These are phyloP conservation scores for Drosophila mulleri DNA, from an alignment of 2,888 invertebrate genomes.

Conservation along the genomic window DNA sequence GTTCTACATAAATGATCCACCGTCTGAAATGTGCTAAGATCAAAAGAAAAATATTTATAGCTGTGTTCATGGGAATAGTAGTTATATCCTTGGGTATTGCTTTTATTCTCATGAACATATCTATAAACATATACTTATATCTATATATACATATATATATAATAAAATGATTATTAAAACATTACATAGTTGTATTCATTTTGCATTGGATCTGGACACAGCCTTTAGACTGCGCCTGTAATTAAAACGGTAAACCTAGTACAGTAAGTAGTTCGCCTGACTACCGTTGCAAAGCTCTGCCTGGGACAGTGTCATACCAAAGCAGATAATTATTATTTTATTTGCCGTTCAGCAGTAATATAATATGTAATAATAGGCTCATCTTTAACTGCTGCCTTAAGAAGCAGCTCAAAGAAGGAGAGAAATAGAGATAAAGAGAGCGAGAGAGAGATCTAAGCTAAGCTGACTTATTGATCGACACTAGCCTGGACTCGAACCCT, in stretches of 20 bases:
- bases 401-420: not conserved
- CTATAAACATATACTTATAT: not conserved
- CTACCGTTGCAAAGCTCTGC: no score
- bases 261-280: no score
- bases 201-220: not conserved
- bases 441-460: not conserved
- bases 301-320: no score
- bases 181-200: not conserved
- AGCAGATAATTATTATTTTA: no score
- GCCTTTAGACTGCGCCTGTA: no score
- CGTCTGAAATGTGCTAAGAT: constrained; percentile 32
- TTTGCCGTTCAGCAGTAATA: no score
- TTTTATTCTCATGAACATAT: not conserved
- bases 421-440: not conserved
- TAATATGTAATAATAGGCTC: no score
- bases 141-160: not conserved
- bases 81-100: not conserved
- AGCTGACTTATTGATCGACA: no score
- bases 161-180: not conserved
- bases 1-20: constrained; percentile 24
- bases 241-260: no score
- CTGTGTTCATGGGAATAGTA: not conserved
- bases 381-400: not conserved
- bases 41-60: not conserved
- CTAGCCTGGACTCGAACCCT: no score